Evolutionary conservation across 2,797 vertebrate genomes (phyloP), one percentile per base, ranked within the genome.

Genomic region (Nannoperca obscura): DNA sequence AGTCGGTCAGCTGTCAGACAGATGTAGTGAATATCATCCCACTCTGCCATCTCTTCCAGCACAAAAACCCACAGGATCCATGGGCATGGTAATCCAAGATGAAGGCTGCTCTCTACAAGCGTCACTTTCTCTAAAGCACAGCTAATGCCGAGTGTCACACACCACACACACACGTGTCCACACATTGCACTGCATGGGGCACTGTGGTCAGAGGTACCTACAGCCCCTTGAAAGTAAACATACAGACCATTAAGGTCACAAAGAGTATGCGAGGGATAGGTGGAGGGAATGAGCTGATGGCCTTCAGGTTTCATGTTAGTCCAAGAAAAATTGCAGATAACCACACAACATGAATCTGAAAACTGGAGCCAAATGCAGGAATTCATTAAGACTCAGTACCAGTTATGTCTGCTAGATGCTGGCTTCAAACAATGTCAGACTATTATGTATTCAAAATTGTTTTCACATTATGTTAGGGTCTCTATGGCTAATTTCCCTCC

Each of bases 1-100:
- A 85, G 90, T 86, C 34, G 83, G 91, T 92, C 92, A 93, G 90
- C 89, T 92, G 90, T 91, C 89, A 92, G 87, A 86, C 87, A 88
- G 90, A 90, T 84, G 83, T 65, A 87, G 78, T 70, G 82, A 88
- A 89, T 82, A 92, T 90, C 84, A 84, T 87, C 81, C 85, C 22
- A 46, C 73, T 85, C 82, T 81, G 75, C 82, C 82, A 81, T 84
- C 78, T 59, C 85, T 76, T 83, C 81, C 82, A 75, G 81, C 82
- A 89, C 70, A 89, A 84, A 90, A 81, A 78, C 80, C 81, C 82
- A 89, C 85, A 90, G 78, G 82, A 93, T 88, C 85, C 89, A 88
- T 60, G 84, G 76, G 75, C 77, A 83, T 86, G 83, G 81, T 93
- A 90, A 93, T 91, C 78, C 86, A 89, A 91, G 85, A 89, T 86